phyloP scores from a whole-genome alignment of 1,140 invertebrate genomes.

The Zaprionus ornatus region DNA sequence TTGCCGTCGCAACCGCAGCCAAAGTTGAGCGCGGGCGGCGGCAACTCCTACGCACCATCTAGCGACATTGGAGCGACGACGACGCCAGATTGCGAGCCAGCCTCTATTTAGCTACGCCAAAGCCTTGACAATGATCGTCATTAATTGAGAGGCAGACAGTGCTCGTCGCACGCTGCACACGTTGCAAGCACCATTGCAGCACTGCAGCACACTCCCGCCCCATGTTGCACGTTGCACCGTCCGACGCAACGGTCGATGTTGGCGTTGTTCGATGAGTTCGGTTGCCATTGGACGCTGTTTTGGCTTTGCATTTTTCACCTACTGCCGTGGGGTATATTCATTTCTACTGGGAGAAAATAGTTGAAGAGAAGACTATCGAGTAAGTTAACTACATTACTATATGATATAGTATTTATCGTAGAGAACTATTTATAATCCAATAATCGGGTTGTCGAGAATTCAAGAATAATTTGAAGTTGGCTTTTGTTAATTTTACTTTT shows the following conservation, averaged over 20 bases:
- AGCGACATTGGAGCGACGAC: slow-evolving; percentile 35
- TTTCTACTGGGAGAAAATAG: not conserved
- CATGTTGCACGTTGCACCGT: not conserved
- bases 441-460: too few species aligned
- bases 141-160: slow-evolving; percentile 77
- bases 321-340: not conserved
- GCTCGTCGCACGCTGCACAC: slow-evolving; percentile 12
- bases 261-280: slow-evolving; percentile 51
- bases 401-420: too few species aligned
- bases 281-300: slow-evolving; percentile 24
- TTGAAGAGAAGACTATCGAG: not conserved
- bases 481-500: too few species aligned
- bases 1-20: slow-evolving; percentile 4
- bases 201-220: not conserved
- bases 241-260: slow-evolving; percentile 33
- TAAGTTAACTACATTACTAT: too few species aligned
- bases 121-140: slow-evolving; percentile 82
- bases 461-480: too few species aligned
- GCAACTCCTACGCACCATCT: slow-evolving; percentile 53
- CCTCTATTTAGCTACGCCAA: slow-evolving; percentile 77
- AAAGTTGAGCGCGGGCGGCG: slow-evolving; percentile 46
- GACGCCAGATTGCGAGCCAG: slow-evolving; percentile 64
- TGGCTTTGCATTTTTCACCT: not conserved
- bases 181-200: slow-evolving; percentile 11
- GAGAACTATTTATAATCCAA: too few species aligned